Evolutionary conservation across 2,888 invertebrate genomes (phyloP).

Genomic region (Leptinotarsa haldemani): DNA sequence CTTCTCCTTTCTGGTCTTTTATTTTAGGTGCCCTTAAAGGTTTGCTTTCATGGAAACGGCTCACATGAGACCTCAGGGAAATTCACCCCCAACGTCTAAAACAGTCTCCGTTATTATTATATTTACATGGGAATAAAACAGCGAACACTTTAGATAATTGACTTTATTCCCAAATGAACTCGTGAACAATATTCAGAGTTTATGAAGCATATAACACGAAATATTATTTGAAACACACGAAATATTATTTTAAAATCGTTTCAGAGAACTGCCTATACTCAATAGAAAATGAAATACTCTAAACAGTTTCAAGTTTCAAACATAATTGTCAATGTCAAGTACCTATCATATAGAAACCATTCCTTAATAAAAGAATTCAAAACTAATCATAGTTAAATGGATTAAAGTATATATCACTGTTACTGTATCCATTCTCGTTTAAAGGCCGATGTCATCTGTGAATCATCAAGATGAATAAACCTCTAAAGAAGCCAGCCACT

Average conservation of each 20-base stretch:
- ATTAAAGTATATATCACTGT: no score
- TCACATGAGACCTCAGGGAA: slow-evolving; percentile 13
- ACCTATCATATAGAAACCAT: no score
- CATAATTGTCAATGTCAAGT: no score
- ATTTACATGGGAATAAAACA: slow-evolving; percentile 10
- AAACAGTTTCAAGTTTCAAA: no score
- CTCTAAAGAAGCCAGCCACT: no score
- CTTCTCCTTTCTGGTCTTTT: not conserved
- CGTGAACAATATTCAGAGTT: slow-evolving; percentile 7
- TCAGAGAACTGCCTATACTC: no score
- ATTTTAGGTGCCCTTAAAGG: not conserved
- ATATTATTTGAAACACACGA: not conserved
- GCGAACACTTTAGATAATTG: slow-evolving; percentile 11
- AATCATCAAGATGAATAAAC: no score
- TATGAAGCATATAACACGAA: slow-evolving; percentile 1
- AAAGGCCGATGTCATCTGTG: no score
- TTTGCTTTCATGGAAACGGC: slow-evolving; percentile 1
- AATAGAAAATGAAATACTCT: no score
- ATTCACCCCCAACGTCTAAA: slow-evolving; percentile 4
- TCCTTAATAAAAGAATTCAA: no score
- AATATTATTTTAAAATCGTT: not conserved
- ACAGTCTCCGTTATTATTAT: slow-evolving; percentile 4
- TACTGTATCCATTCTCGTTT: no score
- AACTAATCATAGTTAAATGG: no score
- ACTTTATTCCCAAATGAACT: not conserved